Evolutionary conservation across 1,140 invertebrate species (phyloP).

Genomic region (Stegodyphus dumicola): DNA sequence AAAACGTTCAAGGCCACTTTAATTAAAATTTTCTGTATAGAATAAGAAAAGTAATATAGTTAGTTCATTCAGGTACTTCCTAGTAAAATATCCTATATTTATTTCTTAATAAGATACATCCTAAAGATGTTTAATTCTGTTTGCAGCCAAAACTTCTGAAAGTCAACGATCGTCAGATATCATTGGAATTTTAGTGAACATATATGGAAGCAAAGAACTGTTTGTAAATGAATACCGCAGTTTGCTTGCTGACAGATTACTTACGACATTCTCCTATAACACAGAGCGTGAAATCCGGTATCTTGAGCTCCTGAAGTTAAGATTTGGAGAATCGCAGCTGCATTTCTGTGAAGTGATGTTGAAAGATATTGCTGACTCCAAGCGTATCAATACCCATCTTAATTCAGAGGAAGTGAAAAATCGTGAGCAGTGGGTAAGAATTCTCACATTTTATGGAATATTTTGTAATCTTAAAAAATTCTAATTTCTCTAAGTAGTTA

Average conservation of each 20-base stretch:
- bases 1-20: no score
- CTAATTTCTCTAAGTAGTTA: no score
- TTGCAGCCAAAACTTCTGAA: slow-evolving; percentile 54
- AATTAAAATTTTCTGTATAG: no score
- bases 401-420: slow-evolving; percentile 72
- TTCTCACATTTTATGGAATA: background rate
- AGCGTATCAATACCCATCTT: slow-evolving; percentile 86
- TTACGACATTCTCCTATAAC: slow-evolving; percentile 88
- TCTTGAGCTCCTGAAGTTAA: slow-evolving; percentile 91
- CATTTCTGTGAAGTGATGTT: slow-evolving; percentile 99
- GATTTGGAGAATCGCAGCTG: slow-evolving; percentile 95
- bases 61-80: no score
- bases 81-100: background rate
- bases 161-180: slow-evolving; percentile 81
- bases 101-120: background rate
- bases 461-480: background rate
- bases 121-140: background rate
- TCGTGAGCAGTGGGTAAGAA: slow-evolving; percentile 52
- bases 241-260: slow-evolving; percentile 89
- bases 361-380: slow-evolving; percentile 90
- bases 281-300: slow-evolving; percentile 94
- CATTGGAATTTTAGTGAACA: slow-evolving; percentile 97
- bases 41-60: no score
- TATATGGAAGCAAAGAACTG: slow-evolving; percentile 97
- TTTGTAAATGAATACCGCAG: slow-evolving; percentile 99